These are phyloP conservation scores for Apostichopus leukothele DNA, from an alignment of 53 echinoderm and acorn worm species.

Conservation along the genomic window DNA sequence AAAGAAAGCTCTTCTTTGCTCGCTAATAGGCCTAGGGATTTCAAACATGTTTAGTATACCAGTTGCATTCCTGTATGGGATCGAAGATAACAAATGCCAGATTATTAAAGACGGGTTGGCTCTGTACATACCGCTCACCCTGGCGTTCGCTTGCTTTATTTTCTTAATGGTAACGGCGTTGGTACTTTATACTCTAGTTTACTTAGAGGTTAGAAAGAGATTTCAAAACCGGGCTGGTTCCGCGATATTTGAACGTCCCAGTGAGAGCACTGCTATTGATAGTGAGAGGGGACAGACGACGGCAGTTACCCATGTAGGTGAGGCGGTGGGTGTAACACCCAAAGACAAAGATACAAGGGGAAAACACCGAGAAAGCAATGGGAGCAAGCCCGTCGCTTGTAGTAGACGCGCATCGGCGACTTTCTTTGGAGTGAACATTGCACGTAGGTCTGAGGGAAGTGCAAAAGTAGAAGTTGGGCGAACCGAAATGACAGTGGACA, in stretches of 20 bases:
- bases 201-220: constrained; percentile 64
- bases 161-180: constrained; percentile 60
- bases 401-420: not conserved
- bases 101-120: constrained; percentile 38
- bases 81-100: constrained; percentile 31
- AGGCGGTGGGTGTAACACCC: not conserved
- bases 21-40: constrained; percentile 31
- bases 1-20: constrained; percentile 45
- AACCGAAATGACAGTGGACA: not conserved
- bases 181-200: constrained; percentile 68
- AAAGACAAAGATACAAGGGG: not conserved
- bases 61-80: constrained; percentile 50
- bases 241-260: not conserved
- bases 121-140: constrained; percentile 50
- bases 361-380: not conserved
- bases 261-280: not conserved
- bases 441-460: not conserved
- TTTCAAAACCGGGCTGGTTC: constrained; percentile 28
- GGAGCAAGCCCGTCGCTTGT: no score
- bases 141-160: constrained; percentile 55
- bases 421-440: not conserved
- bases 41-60: constrained; percentile 54
- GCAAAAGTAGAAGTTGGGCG: not conserved
- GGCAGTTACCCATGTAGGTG: not conserved
- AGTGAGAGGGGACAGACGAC: not conserved